Evolutionary conservation across 2,888 invertebrate genomes (phyloP).

Genomic region (Chrysotoxum bicinctum): DNA sequence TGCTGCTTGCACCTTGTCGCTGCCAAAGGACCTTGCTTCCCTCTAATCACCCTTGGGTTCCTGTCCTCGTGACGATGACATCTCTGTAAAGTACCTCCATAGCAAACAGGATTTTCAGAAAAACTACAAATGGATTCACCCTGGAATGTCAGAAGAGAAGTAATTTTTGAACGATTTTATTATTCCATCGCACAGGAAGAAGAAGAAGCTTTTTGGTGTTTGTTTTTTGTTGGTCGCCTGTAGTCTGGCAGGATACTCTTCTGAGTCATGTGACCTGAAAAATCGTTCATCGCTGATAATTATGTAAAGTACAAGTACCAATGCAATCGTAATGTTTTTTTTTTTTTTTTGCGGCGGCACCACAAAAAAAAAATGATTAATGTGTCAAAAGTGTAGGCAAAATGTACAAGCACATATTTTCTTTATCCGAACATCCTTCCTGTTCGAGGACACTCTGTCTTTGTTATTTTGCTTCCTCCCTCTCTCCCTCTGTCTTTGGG

Average conservation of each 20-base stretch:
- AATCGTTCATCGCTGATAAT: not conserved
- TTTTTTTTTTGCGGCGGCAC: not conserved
- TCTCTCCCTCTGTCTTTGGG: not conserved
- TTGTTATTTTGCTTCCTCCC: not conserved
- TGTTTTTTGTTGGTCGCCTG: not conserved
- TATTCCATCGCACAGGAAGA: not conserved
- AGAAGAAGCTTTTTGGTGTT: not conserved
- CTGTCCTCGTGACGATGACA: not conserved
- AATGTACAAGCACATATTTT: not conserved
- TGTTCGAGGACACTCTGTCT: not conserved
- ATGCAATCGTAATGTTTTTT: not conserved
- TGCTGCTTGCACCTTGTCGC: not conserved
- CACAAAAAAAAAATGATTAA: not conserved
- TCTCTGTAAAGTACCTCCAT: not conserved
- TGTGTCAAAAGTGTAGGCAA: slow-evolving; percentile 9
- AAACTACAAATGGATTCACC: not conserved
- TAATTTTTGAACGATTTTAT: not conserved
- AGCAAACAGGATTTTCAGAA: not conserved
- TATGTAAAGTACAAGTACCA: slow-evolving; percentile 15
- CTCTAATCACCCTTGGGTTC: not conserved
- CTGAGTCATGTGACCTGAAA: slow-evolving; percentile 24
- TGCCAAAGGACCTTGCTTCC: not conserved
- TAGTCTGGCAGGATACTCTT: not conserved
- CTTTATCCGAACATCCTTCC: not conserved
- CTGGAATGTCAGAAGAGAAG: not conserved